Base-by-base conservation (phyloP, 2,113 vertebrate species). In the Hiodon alosoides region DNA sequence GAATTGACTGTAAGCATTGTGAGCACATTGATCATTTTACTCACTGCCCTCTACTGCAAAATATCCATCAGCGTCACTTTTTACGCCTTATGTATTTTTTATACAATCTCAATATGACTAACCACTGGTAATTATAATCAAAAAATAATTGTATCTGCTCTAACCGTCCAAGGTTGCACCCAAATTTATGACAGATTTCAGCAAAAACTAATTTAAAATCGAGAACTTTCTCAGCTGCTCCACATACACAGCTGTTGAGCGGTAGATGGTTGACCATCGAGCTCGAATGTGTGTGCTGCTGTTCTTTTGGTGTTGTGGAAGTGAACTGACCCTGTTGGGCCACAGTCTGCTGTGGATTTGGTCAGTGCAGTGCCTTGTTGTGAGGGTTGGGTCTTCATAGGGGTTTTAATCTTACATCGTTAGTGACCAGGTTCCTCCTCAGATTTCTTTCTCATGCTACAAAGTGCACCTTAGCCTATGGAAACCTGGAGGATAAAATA, bases 351-450 rank as follows among this genome's bases (percentile, higher is more conserved):
- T 87, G 85, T 88, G 90, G 90, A 90, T 90, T 89, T 87, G 87
- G 84, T 86, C 83, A 52, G 86, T 86, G 87, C 86, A 90, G 90
- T 92, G 91, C 91, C 91, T 92, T 92, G 90, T 86, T 89, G 69
- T 83, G 78, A 72, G 84, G 77, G 87, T 14, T 73, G 66, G 53
- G 51, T 79, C 59, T 79, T 59, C 58, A 5, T 59, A 59, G 58
- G 58, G 65, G 80, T 81, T 75, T 14, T 59, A 14, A 14, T 71
- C 6, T 46, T 11, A 9, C 70, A 71, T 57, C 9, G 53, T 31
- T 59, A 13, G 55, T 50, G 55, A 46, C 70, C 17, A 59, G 48
- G 31, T 31, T 31, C 31, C 70, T 59, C 55, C 70, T 69, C 68
- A 54, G 53, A 2, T 31, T 69, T 69, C 14, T 51, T 68, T 58